Base-by-base conservation (phyloP, 2,888 invertebrate genomes). In the Actias luna region DNA sequence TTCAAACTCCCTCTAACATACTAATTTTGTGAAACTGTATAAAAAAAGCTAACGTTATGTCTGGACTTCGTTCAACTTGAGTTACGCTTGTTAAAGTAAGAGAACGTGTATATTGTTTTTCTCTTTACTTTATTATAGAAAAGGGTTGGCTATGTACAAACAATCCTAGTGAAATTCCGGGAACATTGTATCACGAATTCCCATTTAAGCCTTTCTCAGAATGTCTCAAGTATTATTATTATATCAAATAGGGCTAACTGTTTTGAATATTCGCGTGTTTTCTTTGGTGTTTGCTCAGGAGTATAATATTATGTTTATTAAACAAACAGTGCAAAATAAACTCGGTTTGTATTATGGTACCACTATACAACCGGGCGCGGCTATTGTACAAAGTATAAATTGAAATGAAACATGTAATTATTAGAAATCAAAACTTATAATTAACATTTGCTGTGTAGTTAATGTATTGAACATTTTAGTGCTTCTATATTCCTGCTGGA, bases 221-320 rank as follows among this genome's bases (percentile, higher is more conserved):
- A 55, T 16, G 29, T 55, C 29, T 55, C 52, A 29, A 27, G 27
- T 55, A 29, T 29, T 55, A 55, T 29, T 55, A 16, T 55, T 55
- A 16, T 55, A 52, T 52, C 12, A 55, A 55, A 55, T n/a, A 55
- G 55, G n/a, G 22, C n/a, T 29, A 29, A 55, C 55, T n/a, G 55
- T 55, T 55, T 55, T 55, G 29, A 55, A 55, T 55, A 16, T 55
- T 27, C 29, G 1, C 29, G 29, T 55, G 55, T 55, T 55, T 50
- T n/a, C 55, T 55, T 29, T 29, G 29, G 55, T 55, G 8, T 55
- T 16, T 55, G n/a, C 55, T 55, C 55, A 16, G 16, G 16, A 8
- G 55, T 29, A 29, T 55, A 16, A 29, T 22, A 29, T 27, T 29
- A 55, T 55, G 55, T 55, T 55, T 55, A 29, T 29, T 55, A 55